A percentile compares a stretch with the other conserved stretches of the same genome.
Evolutionary conservation across 2,888 invertebrate species (phyloP).

Genomic region (Pegoplata infirma): DNA sequence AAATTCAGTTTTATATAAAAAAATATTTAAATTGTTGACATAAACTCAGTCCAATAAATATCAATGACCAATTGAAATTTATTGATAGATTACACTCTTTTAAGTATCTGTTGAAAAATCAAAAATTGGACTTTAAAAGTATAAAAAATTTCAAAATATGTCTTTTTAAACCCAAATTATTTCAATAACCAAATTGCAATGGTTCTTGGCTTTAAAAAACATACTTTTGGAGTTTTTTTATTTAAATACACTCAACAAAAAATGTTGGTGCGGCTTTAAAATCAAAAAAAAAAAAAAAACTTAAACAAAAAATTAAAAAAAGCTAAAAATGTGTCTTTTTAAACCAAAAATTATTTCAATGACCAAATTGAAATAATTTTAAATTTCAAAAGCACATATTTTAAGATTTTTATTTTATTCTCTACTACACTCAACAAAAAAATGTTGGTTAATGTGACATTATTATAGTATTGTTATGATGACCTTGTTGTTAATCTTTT

Average conservation of each 20-base stretch:
- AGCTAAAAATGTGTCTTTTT: background rate
- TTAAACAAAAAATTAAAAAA: background rate
- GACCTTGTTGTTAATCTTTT: background rate
- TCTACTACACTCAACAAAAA: background rate
- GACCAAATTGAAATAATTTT: background rate
- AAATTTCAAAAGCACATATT: too few species aligned
- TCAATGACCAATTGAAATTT: conserved; percentile 27
- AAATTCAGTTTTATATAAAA: too few species aligned
- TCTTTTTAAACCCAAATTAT: background rate
- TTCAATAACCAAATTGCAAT: too few species aligned
- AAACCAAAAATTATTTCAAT: background rate
- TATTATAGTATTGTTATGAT: background rate
- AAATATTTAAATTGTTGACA: too few species aligned
- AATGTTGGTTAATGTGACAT: background rate
- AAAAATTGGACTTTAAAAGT: background rate
- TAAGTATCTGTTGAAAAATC: background rate
- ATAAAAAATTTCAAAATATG: background rate
- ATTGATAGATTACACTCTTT: background rate
- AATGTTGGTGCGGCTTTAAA: too few species aligned
- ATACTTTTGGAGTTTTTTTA: too few species aligned
- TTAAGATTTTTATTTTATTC: background rate
- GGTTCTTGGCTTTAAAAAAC: too few species aligned
- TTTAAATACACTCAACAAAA: too few species aligned
- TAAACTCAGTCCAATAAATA: too few species aligned
- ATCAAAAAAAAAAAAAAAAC: too few species aligned